Evolutionary conservation across 2,888 invertebrate genomes (phyloP), one percentile per base, ranked within the genome.

Genomic region (Pelosia muscerda): DNA sequence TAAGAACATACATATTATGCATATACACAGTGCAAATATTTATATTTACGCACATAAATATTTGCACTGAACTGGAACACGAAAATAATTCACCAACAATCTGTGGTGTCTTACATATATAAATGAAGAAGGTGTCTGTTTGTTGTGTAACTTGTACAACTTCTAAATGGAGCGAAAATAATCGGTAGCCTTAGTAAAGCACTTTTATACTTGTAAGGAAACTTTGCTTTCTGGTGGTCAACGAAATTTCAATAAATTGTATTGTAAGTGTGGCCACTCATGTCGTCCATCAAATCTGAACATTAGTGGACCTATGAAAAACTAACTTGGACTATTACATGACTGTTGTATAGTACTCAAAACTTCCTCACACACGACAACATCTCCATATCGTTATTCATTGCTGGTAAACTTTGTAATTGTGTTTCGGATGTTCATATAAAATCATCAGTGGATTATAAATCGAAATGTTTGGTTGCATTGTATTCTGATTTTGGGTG

Each of bases 271-370:
- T 77, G 86, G 81, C 81, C 86, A 84, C 83, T 71, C 59, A 69
- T 57, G 65, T 74, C 83, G 77, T 89, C 84, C 77, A 87, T 88
- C 89, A 88, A 83, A 86, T 78, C 81, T 81, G 78, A 68, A 70
- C 79, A 78, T 82, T 86, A 87, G 76, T 71, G 76, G 60, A 71
- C 81, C 84, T 83, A 89, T 86, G 86, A 88, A 86, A 86, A 86
- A 86, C 84, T 81, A 88, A 89, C 90, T 90, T 90, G 82, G 69
- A 83, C 89, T 86, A 89, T 90, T 87, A 87, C 79, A 76, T 75
- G 69, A 78, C 83, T 76, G 67, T 74, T 73, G 77, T 25, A 64
- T 63, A 22, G 31, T 53, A 67, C 63, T 38, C 61, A 15, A 54
- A 66, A 19, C 26, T 64, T 49, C 53, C 55, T 28, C 49, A 23